Evolutionary conservation across 2,113 vertebrate genomes (phyloP), one percentile per base, ranked within the genome.

Genomic region (Cinclus mexicanus): DNA sequence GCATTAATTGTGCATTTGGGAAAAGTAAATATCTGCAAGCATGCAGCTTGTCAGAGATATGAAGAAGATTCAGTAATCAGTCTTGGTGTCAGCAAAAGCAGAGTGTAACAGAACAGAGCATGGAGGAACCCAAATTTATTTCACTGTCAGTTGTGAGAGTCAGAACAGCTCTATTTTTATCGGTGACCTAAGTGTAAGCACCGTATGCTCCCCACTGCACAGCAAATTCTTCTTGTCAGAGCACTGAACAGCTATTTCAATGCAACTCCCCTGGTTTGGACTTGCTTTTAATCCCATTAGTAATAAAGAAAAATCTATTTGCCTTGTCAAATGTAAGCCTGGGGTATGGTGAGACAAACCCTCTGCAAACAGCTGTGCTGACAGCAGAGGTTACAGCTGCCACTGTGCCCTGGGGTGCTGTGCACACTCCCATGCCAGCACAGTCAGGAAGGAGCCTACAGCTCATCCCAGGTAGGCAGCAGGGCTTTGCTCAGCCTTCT

Each of bases 121-220:
- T 86, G 89, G 33, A 67, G 47, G 83, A 93, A 35, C 42, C 22
- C 76, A 87, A 37, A 94, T 95, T 87, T 83, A 90, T 89, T 95
- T 96, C 14, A 5, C 53, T 52, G 64, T 59, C 74, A 65, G 61
- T 35, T 69, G 53, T 15, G 42, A 91, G 37, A 88, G 71, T 85
- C 85, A 92, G 85, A 95, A 89, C 57, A 95, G 72, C 35, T 93
- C 88, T 96, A 92, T 95, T 96, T 94, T 90, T 92, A 64, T 64
- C 21, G 0, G 71, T 93, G 89, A 95, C 91, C 81, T 89, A 71
- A 89, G 78, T 12, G 39, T 9, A 52, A 86, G 79, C 39, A 44
- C 47, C 23, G 37, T 64, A 41, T 46, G 64, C 56, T 89, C 53
- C 71, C 44, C 68, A 86, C 14, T 4, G 28, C 49, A 56, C 56